Percentiles rank a stretch among this genome's conserved stretches.
These are phyloP conservation scores for Chrysopilus asiliformis DNA, from an alignment of 2,888 invertebrate species.

Conservation along the genomic window DNA sequence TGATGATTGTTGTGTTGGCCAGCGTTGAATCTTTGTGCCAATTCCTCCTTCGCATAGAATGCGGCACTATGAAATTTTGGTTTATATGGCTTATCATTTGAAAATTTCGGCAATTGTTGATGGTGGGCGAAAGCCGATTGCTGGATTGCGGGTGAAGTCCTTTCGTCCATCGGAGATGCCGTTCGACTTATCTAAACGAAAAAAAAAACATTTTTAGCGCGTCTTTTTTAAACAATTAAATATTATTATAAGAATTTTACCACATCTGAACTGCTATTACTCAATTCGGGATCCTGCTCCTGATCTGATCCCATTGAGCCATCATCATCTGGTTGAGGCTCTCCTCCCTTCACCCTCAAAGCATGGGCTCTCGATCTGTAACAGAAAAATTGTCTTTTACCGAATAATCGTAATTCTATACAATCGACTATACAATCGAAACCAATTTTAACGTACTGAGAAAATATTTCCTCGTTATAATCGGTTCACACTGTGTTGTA, in stretches of 20 bases:
- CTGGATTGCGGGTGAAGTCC: slow-evolving; percentile 17
- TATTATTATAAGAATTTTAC: slow-evolving; percentile 17
- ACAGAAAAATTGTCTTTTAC: too few species aligned
- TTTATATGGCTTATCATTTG: slow-evolving; percentile 50
- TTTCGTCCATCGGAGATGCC: slow-evolving; percentile 33
- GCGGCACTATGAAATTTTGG: slow-evolving; percentile 61
- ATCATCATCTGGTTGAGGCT: slow-evolving; percentile 42
- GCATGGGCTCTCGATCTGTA: slow-evolving; percentile 56
- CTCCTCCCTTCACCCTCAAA: slow-evolving; percentile 48
- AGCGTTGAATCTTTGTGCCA: slow-evolving; percentile 9
- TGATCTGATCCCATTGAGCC: slow-evolving; percentile 46
- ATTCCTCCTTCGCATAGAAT: slow-evolving; percentile 40
- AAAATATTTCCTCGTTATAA: too few species aligned
- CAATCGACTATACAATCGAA: too few species aligned
- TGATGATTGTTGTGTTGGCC: slow-evolving; percentile 16
- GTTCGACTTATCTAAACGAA: slow-evolving; percentile 27
- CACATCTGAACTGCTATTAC: slow-evolving; percentile 35
- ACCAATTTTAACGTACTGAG: too few species aligned
- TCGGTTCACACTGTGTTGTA: too few species aligned
- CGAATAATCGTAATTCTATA: too few species aligned
- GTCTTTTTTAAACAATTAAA: not conserved
- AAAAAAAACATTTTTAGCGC: not conserved
- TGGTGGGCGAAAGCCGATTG: not conserved
- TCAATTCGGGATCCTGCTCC: slow-evolving; percentile 40
- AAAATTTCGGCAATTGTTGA: slow-evolving; percentile 26